Evolutionary conservation across 2,113 vertebrate species (phyloP), one percentile per base, ranked within the genome.

Genomic region (Suricata suricatta): DNA sequence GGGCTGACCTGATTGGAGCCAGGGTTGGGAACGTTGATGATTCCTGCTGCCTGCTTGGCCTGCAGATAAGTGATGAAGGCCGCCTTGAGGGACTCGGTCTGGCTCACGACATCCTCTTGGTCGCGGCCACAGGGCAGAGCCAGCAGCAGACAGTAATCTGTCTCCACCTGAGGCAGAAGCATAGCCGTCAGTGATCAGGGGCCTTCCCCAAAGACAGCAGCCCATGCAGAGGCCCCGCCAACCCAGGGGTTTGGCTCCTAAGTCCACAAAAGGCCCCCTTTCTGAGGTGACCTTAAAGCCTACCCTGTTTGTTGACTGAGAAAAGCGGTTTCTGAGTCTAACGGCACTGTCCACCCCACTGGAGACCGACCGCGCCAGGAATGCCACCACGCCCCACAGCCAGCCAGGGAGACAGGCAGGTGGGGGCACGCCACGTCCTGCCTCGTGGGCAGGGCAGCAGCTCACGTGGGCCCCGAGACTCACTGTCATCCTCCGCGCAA

Each of bases 31-130:
- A 99, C 99, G 5, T 99, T 99, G 98, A 99, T 99, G 98, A 99
- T 99, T 27, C 99, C 99, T 74, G 99, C 99, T 2, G 99, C 99
- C 98, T 99, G 99, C 98, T 99, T 99, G 71, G 99, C 99, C 98
- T 99, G 99, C 98, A 99, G 99, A 98, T 99, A 99, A 50, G 99
- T 99, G 98, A 99, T 99, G 98, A 99, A 99, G 1, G 99, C 99
- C 9, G 99, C 99, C 98, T 99, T 99, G 74, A 99, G 99, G 1
- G 99, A 99, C 98, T 99, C 99, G 0, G 99, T 99, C 99, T 99
- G 99, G 95, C 98, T 99, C 76, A 99, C 99, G 0, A 99, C 99
- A 1, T 99, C 99, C 52, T 99, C 99, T 98, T 99, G 99, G 98
- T 99, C 99, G 47, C 99, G 99, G 85, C 99, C 99, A 71, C 99